These are phyloP conservation scores for Urocolius indicus DNA, from an alignment of 2,113 vertebrate genomes.

Conservation along the genomic window DNA sequence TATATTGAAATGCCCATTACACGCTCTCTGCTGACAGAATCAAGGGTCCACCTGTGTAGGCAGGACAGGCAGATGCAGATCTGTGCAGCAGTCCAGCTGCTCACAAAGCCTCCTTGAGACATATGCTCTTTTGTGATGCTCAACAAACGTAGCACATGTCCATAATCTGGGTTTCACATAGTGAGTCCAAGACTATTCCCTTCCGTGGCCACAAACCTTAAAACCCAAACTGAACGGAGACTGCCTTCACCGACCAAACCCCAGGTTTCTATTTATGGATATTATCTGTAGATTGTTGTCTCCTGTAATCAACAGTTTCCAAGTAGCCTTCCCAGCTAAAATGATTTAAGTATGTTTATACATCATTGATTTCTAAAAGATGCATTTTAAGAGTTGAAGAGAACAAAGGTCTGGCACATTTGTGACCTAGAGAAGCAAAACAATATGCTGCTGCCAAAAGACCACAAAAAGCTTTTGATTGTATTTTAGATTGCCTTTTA, in stretches of 20 bases:
- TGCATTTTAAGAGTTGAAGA: neutral
- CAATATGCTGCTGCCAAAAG: neutral
- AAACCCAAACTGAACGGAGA: neutral
- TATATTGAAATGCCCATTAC: fast-evolving
- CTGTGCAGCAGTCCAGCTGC: neutral
- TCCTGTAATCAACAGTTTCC: neutral
- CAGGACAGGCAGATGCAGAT: neutral
- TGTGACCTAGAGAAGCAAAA: constrained; percentile 25
- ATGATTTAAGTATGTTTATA: neutral
- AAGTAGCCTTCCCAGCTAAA: neutral
- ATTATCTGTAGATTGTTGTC: neutral
- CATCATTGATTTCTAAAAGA: neutral
- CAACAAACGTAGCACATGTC: fast-evolving
- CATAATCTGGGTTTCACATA: neutral
- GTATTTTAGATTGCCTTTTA: neutral
- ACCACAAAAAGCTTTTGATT: constrained; percentile 29
- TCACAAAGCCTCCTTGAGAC: neutral
- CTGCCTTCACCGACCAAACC: neutral
- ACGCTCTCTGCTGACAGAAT: neutral
- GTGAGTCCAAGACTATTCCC: fast-evolving
- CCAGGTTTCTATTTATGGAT: neutral
- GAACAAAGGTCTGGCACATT: constrained; percentile 20
- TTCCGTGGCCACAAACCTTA: neutral
- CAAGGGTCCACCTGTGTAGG: neutral
- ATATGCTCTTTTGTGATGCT: fast-evolving